Conservation (phyloP, 35 echinoderm and acorn worm species). For the Chiridota heheva region DNA sequence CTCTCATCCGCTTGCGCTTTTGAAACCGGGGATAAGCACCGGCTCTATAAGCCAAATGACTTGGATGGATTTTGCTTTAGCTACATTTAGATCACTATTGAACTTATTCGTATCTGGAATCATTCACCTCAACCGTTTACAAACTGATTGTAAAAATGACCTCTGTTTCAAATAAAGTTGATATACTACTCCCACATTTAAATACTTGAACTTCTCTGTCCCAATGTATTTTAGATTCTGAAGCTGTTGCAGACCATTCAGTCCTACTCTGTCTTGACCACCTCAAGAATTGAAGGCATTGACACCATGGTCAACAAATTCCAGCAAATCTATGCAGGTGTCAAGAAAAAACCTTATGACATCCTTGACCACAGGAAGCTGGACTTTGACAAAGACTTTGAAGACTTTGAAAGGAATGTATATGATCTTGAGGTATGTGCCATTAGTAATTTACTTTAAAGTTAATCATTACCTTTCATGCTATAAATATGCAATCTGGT, state of each 20-base stretch:
- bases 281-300: slow-evolving; percentile 88
- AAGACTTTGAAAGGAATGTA: slow-evolving; percentile 90
- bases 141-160: no score
- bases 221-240: slow-evolving; percentile 66
- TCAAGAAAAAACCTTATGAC: slow-evolving; percentile 98
- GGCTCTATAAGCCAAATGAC: no score
- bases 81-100: no score
- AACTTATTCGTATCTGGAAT: no score
- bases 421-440: slow-evolving; percentile 78
- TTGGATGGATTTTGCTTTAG: no score
- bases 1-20: no score
- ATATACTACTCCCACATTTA: no score
- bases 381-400: slow-evolving; percentile 98
- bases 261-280: slow-evolving; percentile 69
- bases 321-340: slow-evolving; percentile 73
- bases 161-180: no score
- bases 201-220: no score
- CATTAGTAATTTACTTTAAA: background rate
- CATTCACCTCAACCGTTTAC: no score
- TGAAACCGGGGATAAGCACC: no score
- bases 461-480: background rate
- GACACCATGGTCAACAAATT: slow-evolving; percentile 89
- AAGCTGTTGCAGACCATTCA: slow-evolving; percentile 85
- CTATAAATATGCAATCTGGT: no score
- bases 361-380: slow-evolving; percentile 88